Base-by-base conservation (phyloP, 2,888 invertebrate genomes). In the Brachypalpus laphriformis region DNA sequence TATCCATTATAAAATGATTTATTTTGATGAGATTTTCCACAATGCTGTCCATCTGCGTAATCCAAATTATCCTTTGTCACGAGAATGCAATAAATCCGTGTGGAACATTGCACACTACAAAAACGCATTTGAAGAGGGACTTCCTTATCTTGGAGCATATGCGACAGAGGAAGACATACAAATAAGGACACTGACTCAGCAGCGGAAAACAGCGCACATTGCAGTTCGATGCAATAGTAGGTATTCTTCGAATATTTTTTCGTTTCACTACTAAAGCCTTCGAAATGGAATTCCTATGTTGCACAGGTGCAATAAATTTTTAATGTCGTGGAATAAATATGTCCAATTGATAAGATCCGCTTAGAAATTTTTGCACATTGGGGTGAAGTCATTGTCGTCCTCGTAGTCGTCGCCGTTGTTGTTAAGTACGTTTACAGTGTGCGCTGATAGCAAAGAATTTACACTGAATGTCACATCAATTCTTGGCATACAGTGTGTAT, bases 261-360 rank as follows among this genome's bases (percentile, higher is more conserved):
- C 42, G 54, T 49, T 4, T 3, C n/a, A n/a, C 51, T 42, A 31
- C 37, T 56, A 14, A 54, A 68, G 16, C 63, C 34, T 16, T 18
- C 16, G 66, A 28, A 70, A 45, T 71, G 71, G 70, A 65, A 85
- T 81, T 70, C 75, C 59, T 59, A 51, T 42, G 40, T 81, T 81
- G 59, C 75, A 76, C 59, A 71, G 75, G 81, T 75, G 85, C 75
- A 81, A 85, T 85, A 85, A 85, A 85, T 85, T 85, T 75, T 71
- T 85, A 85, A 85, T 81, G 85, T 85, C 85, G 75, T 76, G 59
- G 81, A 85, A 85, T 85, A 85, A 85, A 85, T 85, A 85, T 81
- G 85, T 85, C 81, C 85, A 81, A 85, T 76, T 76, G 85, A 85
- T 85, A 85, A 85, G 85, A 45, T 81, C 81, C 85, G 59, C 61